Evolutionary conservation across 2,797 vertebrate species (phyloP), one percentile per base, ranked within the genome.

Genomic region (Sphenopsis melanotis): DNA sequence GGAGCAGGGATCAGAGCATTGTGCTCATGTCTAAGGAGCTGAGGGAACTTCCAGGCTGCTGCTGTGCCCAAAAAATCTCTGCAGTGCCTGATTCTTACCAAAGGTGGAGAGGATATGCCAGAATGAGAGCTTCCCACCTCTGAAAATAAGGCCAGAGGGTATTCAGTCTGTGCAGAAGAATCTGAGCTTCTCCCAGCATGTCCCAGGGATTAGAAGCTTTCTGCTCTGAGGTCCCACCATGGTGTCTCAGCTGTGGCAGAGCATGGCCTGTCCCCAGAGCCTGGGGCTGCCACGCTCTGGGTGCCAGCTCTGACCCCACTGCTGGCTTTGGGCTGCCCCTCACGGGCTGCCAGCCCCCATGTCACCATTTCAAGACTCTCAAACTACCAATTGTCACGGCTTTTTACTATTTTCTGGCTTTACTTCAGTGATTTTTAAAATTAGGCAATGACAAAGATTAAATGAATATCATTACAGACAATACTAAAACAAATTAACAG

Each of bases 401-500:
- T 95, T 96, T 83, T 83, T 60, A 80, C 65, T 24, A 72, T 85
- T 87, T 96, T 82, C 87, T 92, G 89, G 93, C 86, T 87, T 97
- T 96, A 93, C 46, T 93, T 95, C 84, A 95, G 76, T 83, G 85
- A 84, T 85, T 96, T 94, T 97, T 93, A 94, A 94, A 96, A 97
- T 95, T 59, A 97, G 86, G 68, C 50, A 94, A 44, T 65, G 87
- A 96, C 91, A 95, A 97, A 96, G 96, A 97, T 95, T 69, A 97
- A 97, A 95, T 90, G 90, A 94, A 77, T 95, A 77, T 93, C 92
- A 96, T 97, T 95, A 97, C 39, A 95, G 93, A 96, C 91, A 83
- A 96, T 93, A 92, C 86, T 93, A 90, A 96, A 97, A 95, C 94
- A 97, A 97, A 97, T 97, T 95, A 97, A 93, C 60, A 78, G 81